Base-by-base conservation (phyloP, 2,888 invertebrate genomes). In the Agrilus cyanescens region DNA sequence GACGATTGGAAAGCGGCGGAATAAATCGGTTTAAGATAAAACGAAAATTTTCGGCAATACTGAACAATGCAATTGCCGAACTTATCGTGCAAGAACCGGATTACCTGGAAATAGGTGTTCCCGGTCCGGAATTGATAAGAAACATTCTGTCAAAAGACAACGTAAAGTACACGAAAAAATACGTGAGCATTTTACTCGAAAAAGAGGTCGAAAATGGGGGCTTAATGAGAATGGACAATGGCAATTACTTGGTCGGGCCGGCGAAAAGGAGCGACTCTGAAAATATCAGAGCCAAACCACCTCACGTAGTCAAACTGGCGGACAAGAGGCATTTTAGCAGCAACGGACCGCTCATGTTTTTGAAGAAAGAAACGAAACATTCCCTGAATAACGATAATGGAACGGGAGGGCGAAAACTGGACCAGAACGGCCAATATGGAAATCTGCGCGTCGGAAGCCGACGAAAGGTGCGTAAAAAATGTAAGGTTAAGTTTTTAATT, bases 171-270 rank as follows among this genome's bases (percentile, higher is more conserved):
- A 70, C 75, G 6, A 76, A 73, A 56, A 76, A 74, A 52, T 76
- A 75, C 57, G 67, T 82, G 30, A 75, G 78, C 58, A 72, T 73
- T 32, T 76, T 83, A 48, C 66, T 86, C 7, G 73, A 78, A 47
- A 80, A 80, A 56, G 85, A 86, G 63, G 72, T 84, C 7, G 73
- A 76, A 35, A 75, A 74, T 32, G 82, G 83, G 3, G 79, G 79
- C 51, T 61, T 86, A 37, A 74, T 80, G 39, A 78, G 75, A 57
- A 67, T 81, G 56, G 73, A 73, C 41, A 82, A 80, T 66, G 80
- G 82, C 10, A 78, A 82, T 62, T 75, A 78, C 57, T 76, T 80
- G 41, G 66, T 82, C 44, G 81, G 80, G 0, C 78, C 78, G 10
- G 75, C 71, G 34, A 60, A 58, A 41, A 29, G 25, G 10, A 40